phyloP scores from a whole-genome alignment of 2,888 invertebrate genomes.

The Ectropis crepuscularia region DNA sequence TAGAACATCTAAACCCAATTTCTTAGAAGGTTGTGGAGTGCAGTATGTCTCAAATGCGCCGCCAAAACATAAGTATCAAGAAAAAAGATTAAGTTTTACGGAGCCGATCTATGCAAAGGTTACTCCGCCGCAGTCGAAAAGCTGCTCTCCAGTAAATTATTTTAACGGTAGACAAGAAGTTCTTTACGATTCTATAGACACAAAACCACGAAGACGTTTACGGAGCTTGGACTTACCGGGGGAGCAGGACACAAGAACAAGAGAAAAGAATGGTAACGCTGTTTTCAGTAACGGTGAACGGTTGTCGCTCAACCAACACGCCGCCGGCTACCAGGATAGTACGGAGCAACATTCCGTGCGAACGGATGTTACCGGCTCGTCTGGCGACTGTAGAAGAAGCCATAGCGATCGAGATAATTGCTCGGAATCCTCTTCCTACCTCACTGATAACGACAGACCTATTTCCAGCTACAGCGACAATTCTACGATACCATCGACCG shows the following conservation, averaged over 20 bases:
- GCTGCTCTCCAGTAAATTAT: slow-evolving; percentile 70
- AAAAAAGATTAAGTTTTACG: slow-evolving; percentile 72
- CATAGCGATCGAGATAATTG: slow-evolving; percentile 82
- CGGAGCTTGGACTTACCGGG: slow-evolving; percentile 72
- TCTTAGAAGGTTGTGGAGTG: slow-evolving; percentile 73
- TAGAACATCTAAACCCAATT: slow-evolving; percentile 73
- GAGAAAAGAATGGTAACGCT: slow-evolving; percentile 67
- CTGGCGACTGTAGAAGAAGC: slow-evolving; percentile 76
- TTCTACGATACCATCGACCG: slow-evolving; percentile 80
- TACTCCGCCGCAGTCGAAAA: slow-evolving; percentile 69
- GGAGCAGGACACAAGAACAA: slow-evolving; percentile 61
- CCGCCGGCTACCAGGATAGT: slow-evolving; percentile 70
- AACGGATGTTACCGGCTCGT: slow-evolving; percentile 74
- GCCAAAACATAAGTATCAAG: slow-evolving; percentile 49
- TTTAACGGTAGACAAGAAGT: slow-evolving; percentile 65
- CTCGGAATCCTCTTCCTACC: slow-evolving; percentile 79
- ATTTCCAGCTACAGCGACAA: slow-evolving; percentile 82
- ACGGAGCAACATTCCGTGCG: slow-evolving; percentile 78
- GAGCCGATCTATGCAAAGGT: slow-evolving; percentile 82
- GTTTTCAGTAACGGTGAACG: slow-evolving; percentile 75
- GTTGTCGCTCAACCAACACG: slow-evolving; percentile 69
- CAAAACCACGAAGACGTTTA: slow-evolving; percentile 76
- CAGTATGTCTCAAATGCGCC: slow-evolving; percentile 67
- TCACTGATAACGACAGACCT: slow-evolving; percentile 80
- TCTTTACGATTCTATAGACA: slow-evolving; percentile 81